Evolutionary conservation across 2,888 invertebrate species (phyloP).

Genomic region (Nymphalis urticae): DNA sequence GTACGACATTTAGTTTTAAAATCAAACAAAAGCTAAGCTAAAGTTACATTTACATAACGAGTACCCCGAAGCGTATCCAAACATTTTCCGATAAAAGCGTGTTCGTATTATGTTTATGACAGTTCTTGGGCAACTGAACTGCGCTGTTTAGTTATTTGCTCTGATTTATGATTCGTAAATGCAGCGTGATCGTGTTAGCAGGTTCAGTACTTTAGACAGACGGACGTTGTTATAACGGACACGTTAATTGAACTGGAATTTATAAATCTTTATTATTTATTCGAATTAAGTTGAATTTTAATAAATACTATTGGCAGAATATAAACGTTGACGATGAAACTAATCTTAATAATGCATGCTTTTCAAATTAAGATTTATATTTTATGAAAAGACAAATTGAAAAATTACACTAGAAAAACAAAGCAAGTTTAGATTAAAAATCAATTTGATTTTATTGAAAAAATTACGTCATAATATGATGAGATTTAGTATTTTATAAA

Average conservation of each 20-base stretch:
- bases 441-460: too few relatives aligned
- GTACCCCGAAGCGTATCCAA: constrained; percentile 46
- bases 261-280: too few relatives aligned
- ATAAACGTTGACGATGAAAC: too few relatives aligned
- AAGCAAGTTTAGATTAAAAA: too few relatives aligned
- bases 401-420: too few relatives aligned
- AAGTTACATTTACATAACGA: constrained; percentile 49
- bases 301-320: too few relatives aligned
- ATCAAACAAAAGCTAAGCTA: constrained; percentile 33
- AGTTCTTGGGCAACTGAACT: constrained; percentile 39
- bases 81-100: constrained; percentile 50
- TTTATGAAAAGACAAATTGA: too few relatives aligned
- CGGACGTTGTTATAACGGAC: background rate
- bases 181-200: constrained; percentile 31
- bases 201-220: constrained; percentile 17
- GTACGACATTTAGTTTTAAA: constrained; percentile 1
- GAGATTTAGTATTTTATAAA: too few relatives aligned
- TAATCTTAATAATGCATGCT: too few relatives aligned
- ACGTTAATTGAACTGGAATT: background rate
- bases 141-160: constrained; percentile 34
- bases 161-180: constrained; percentile 42
- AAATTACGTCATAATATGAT: too few relatives aligned
- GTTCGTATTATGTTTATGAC: constrained; percentile 47
- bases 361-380: too few relatives aligned
- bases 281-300: too few relatives aligned